Base-by-base conservation (phyloP, 2,888 invertebrate species). In the Spisula subtruncata region DNA sequence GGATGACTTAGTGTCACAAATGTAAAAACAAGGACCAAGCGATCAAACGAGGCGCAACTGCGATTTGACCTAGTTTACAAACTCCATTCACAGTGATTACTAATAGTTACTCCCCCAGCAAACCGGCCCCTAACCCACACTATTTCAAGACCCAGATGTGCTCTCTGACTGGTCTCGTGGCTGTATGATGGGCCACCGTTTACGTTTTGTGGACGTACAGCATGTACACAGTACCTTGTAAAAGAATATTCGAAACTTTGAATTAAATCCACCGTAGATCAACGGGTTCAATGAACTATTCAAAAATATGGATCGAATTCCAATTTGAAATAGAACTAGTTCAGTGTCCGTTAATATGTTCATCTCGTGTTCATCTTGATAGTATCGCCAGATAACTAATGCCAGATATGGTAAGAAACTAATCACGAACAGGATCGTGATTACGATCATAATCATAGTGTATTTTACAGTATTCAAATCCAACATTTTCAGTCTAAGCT, bases 181-280 rank as follows among this genome's bases (percentile, higher is more conserved):
- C 16, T 51, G 81, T 10, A 41, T 8, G 18, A 14, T 79, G 20
- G 54, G 25, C 35, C 46, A 60, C 80, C 75, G n/a, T 29, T 87
- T 87, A n/a, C 81, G 48, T 81, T 35, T 83, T 46, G 18, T n/a
- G 51, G 20, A 51, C 51, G 35, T 20, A 71, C 90, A 92, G 14
- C 92, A 90, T 8, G 25, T 32, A 46, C 88, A 88, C 46, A 84
- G 85, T 4, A 46, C 60, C 16, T 83, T 83, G 71, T 89, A 86
- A 46, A 93, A 90, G 83, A 93, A 93, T 25, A 89, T 89, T 85
- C 92, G 89, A 56, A 94, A 94, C 51, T 93, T 90, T 12, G 93
- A 92, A 86, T 94, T 94, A 32, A 93, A 91, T 48, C 93, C 93
- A 14, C 94, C 94, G 48, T 94, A 94, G 4, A 94, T 93, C 0